Evolutionary conservation across 2,797 vertebrate species (phyloP).

Genomic region (Telmatherina bonti): DNA sequence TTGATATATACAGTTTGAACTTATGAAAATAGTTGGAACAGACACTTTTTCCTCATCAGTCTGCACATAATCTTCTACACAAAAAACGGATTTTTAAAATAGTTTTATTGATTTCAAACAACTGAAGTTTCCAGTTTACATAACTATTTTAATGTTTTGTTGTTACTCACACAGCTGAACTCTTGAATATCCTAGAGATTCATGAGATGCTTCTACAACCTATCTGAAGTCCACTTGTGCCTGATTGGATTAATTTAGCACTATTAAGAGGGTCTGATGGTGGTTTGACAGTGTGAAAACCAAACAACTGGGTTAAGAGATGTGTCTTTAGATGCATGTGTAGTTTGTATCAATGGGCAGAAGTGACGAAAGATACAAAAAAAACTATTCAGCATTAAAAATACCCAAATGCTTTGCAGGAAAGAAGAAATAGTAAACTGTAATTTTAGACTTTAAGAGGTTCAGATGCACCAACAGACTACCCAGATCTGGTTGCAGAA

Average conservation of each 20-base stretch:
- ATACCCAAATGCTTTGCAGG: not conserved
- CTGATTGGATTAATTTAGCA: not conserved
- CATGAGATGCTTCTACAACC: not conserved
- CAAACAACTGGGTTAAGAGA: not conserved
- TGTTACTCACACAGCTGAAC: not conserved
- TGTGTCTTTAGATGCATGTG: not conserved
- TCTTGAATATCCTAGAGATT: not conserved
- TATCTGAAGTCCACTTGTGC: not conserved
- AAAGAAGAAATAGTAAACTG: not conserved
- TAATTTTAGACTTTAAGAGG: constrained; percentile 1
- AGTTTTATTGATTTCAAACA: not conserved
- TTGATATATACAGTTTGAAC: too few species aligned
- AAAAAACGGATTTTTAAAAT: not conserved
- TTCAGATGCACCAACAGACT: constrained; percentile 1
- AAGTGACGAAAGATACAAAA: not conserved
- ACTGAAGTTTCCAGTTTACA: not conserved
- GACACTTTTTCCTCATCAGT: not conserved
- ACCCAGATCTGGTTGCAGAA: not conserved
- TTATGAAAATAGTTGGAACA: not conserved
- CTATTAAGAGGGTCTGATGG: not conserved
- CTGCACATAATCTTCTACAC: not conserved
- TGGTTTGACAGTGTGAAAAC: not conserved
- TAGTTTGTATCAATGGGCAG: too few species aligned
- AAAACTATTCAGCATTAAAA: not conserved
- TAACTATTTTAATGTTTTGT: not conserved